Evolutionary conservation across 2,113 vertebrate species (phyloP).

Genomic region (Xyliphius kryptos): DNA sequence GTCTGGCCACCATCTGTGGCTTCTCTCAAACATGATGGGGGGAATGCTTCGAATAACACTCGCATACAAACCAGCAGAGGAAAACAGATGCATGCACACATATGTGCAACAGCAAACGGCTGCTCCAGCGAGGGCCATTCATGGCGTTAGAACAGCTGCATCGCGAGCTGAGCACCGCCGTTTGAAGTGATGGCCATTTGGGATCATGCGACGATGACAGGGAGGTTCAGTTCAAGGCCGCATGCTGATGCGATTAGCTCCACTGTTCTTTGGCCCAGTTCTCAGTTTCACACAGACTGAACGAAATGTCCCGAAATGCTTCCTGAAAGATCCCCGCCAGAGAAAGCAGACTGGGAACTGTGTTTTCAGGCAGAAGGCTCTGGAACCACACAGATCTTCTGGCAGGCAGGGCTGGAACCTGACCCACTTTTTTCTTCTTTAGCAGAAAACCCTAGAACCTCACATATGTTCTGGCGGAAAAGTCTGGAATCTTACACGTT

Average conservation of each 20-base stretch:
- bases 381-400: neutral
- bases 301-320: constrained; percentile 10
- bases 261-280: constrained; percentile 17
- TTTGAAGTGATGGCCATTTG: constrained; percentile 34
- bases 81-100: constrained; percentile 16
- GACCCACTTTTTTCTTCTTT: neutral
- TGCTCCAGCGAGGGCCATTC: neutral
- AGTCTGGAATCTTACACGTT: neutral
- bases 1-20: constrained; percentile 38
- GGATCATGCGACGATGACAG: constrained; percentile 21
- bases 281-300: neutral
- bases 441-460: neutral
- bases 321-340: constrained; percentile 2
- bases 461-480: neutral
- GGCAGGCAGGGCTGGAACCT: neutral
- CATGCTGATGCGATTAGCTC: constrained; percentile 32
- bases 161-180: neutral
- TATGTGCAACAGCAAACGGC: constrained; percentile 28
- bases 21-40: constrained; percentile 30
- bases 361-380: neutral
- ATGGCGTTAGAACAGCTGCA: constrained; percentile 26
- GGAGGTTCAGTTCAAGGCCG: constrained; percentile 25
- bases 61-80: constrained; percentile 19
- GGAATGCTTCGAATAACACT: constrained; percentile 37
- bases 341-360: constrained; percentile 5